Percentiles rank a stretch among this genome's conserved stretches.
Conservation (phyloP, 1,140 invertebrate species). For the Metopolophium dirhodum region DNA sequence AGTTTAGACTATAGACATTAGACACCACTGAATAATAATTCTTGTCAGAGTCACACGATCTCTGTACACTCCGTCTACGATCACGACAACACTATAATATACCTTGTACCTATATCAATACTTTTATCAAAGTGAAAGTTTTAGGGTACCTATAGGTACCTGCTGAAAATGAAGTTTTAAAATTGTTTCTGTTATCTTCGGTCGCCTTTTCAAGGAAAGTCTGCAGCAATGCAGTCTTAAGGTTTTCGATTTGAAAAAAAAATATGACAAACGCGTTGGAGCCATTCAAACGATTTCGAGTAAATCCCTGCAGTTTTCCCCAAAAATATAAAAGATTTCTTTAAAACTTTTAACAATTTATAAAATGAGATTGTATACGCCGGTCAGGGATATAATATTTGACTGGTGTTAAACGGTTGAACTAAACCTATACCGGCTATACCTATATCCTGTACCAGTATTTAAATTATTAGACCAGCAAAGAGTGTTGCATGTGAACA, state of each 20-base stretch:
- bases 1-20: not conserved
- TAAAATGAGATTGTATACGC: not conserved
- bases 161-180: not conserved
- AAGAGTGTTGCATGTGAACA: not conserved
- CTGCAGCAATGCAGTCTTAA: not conserved
- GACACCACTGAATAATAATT: constrained; percentile 3
- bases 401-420: not conserved
- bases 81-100: not conserved
- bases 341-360: not conserved
- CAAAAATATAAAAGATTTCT: not conserved
- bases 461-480: not conserved
- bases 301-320: not conserved
- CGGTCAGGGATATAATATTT: not conserved
- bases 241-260: not conserved
- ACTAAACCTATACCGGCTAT: not conserved
- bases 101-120: not conserved
- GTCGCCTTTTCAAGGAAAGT: not conserved
- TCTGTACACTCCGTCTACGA: not conserved
- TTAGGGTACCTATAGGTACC: not conserved
- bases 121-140: constrained; percentile 11
- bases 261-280: not conserved
- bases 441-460: not conserved
- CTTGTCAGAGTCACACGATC: not conserved
- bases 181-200: not conserved
- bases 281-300: not conserved